Evolutionary conservation across 1,140 invertebrate species (phyloP).

Genomic region (Ceratoteleas bidentatus): DNA sequence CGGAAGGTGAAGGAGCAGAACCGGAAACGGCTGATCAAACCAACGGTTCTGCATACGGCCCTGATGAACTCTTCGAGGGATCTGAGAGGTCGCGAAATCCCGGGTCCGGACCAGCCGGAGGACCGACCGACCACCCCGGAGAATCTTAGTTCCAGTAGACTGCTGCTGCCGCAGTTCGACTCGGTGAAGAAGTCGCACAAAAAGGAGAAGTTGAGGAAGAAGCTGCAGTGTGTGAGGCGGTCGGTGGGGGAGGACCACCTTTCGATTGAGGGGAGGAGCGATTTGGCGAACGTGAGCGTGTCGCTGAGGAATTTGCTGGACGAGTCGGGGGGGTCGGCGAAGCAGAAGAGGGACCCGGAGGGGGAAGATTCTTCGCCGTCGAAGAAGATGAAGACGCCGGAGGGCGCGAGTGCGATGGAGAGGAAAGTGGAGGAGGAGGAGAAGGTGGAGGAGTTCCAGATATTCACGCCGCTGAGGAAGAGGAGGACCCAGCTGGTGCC

Average conservation of each 20-base stretch:
- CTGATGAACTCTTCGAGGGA: slow-evolving; percentile 43
- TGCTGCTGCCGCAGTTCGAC: slow-evolving; percentile 71
- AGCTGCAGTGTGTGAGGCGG: slow-evolving; percentile 63
- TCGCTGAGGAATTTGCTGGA: slow-evolving; percentile 33
- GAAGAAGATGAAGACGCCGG: slow-evolving; percentile 68
- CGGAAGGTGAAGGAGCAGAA: slow-evolving; percentile 74
- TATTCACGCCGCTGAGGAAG: slow-evolving; percentile 76
- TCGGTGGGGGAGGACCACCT: slow-evolving; percentile 60
- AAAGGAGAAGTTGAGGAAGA: slow-evolving; percentile 75
- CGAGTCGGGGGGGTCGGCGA: not conserved
- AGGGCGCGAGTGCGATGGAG: slow-evolving; percentile 17
- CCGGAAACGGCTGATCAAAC: slow-evolving; percentile 65
- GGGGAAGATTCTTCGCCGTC: too few relatives aligned
- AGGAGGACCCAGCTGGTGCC: slow-evolving; percentile 51
- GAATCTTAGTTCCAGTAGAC: slow-evolving; percentile 73
- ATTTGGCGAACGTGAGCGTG: slow-evolving; percentile 37
- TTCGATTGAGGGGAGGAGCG: slow-evolving; percentile 17
- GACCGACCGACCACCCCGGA: slow-evolving; percentile 73
- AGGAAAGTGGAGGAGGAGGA: not conserved
- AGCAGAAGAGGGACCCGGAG: slow-evolving; percentile 16
- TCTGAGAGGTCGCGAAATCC: slow-evolving; percentile 10
- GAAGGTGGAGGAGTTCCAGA: slow-evolving; percentile 71
- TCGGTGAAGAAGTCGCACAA: slow-evolving; percentile 77
- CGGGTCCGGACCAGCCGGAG: slow-evolving; percentile 7
- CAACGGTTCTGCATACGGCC: slow-evolving; percentile 37